These are phyloP conservation scores for Streblospio benedicti DNA, from an alignment of 1,140 invertebrate species.

Conservation along the genomic window DNA sequence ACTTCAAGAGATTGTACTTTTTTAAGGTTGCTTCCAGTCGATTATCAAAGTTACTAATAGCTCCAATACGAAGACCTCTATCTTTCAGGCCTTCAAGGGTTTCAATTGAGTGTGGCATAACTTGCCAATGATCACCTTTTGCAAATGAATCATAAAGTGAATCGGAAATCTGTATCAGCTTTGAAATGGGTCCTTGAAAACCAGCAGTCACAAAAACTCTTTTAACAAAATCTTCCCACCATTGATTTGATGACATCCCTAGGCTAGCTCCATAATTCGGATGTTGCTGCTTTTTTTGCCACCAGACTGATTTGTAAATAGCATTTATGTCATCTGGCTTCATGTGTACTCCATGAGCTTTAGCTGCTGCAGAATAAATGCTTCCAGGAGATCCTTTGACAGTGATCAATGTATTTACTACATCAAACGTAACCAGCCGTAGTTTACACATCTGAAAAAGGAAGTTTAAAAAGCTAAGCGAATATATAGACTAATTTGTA, in stretches of 20 bases:
- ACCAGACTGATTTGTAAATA: conserved; percentile 52
- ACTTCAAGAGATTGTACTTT: conserved; percentile 56
- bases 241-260: conserved; percentile 64
- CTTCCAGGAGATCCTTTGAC: conserved; percentile 61
- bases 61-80: conserved; percentile 50
- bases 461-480: no score
- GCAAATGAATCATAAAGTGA: conserved; percentile 51
- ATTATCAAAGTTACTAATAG: conserved; percentile 83
- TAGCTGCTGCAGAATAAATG: conserved; percentile 63
- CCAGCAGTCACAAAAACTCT: conserved; percentile 54
- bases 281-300: conserved; percentile 48
- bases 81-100: conserved; percentile 54
- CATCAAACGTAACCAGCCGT: conserved; percentile 68
- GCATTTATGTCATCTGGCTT: conserved; percentile 54
- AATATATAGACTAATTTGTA: no score
- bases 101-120: conserved; percentile 56
- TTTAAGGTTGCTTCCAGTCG: conserved; percentile 60
- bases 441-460: conserved; percentile 14
- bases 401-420: conserved; percentile 72
- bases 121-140: conserved; percentile 62
- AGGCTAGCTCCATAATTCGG: conserved; percentile 69
- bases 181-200: conserved; percentile 21
- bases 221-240: conserved; percentile 67
- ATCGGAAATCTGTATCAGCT: conserved; percentile 53
- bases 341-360: conserved; percentile 58